Evolutionary conservation across 2,797 vertebrate species (phyloP), one percentile per base, ranked within the genome.

Genomic region (Ciconia nigra): DNA sequence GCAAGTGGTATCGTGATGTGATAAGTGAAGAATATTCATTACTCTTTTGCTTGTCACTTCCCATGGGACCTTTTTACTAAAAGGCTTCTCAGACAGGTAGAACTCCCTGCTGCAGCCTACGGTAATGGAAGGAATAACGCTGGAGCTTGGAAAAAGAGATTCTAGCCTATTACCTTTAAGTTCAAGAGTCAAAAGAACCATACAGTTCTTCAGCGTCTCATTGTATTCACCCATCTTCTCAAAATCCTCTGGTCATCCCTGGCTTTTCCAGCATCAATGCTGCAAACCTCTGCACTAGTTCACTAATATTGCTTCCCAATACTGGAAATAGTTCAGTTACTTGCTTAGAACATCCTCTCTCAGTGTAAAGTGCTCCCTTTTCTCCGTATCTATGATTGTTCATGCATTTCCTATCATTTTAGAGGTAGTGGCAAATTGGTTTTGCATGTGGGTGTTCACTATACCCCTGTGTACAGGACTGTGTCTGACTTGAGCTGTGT

Each of bases 331-430:
- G 18, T 66, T 66, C 20, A 13, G 46, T 35, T 69, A 44, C 8
- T 15, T 80, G 6, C 46, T 69, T 83, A 59, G 72, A 83, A 42
- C 6, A 35, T 65, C 8, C 8, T 63, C 8, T 72, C 5, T 73
- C n/a, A n/a, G 18, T 51, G 24, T 69, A 17, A 71, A 76, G 33
- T 72, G 19, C 24, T 80, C 18, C 17, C 9, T 46, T 67, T 66
- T 70, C 17, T 1, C 20, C 2, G 0, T 31, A 18, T 59, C 20
- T 46, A 0, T 79, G n/a, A 24, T 71, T 47, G 13, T 29, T 65
- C 8, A 11, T 63, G 21, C 4, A 22, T 74, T 71, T 67, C 14
- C 25, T 84, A 2, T 18, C 1, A 63, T 46, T 76, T 94, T 69
- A 65, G 31, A 41, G 7, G 62, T 63, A 67, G 49, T n/a, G 28